These are phyloP conservation scores for Picathartes gymnocephalus DNA, from an alignment of 2,113 vertebrate genomes.

Conservation along the genomic window DNA sequence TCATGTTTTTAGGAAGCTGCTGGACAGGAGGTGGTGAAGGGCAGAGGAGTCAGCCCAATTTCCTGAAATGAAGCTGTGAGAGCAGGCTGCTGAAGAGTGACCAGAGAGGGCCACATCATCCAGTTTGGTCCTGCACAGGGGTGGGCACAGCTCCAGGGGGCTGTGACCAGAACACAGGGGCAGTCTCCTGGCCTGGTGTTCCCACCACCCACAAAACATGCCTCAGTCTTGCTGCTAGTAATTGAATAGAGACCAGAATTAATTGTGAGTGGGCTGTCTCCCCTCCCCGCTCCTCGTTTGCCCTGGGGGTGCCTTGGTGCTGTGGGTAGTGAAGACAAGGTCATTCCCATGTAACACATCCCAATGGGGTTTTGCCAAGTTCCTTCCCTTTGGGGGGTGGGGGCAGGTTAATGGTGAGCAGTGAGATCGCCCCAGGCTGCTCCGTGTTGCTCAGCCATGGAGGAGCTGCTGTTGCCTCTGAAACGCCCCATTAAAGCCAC, in stretches of 20 bases:
- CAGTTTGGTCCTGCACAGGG: neutral
- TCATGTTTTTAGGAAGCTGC: accelerated
- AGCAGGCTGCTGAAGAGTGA: neutral
- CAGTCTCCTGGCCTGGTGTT: neutral
- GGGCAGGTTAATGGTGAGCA: conserved; percentile 48
- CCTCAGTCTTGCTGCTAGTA: neutral
- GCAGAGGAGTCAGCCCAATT: neutral
- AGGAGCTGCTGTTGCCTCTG: conserved; percentile 68
- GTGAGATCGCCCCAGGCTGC: conserved; percentile 66
- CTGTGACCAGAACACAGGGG: neutral
- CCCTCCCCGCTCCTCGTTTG: neutral
- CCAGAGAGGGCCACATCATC: neutral
- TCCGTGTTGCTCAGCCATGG: conserved; percentile 69
- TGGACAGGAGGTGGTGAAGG: neutral
- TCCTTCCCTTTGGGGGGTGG: neutral
- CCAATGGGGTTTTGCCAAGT: conserved; percentile 22
- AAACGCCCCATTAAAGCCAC: conserved; percentile 71
- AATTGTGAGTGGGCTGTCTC: conserved; percentile 7
- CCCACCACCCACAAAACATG: neutral
- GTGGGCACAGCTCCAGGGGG: neutral
- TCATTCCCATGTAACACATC: conserved; percentile 74
- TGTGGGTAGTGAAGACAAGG: conserved; percentile 65
- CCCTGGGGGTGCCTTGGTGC: conserved; percentile 32
- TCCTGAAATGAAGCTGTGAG: neutral
- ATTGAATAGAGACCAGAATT: conserved; percentile 44